Base-by-base conservation (phyloP, 2,113 vertebrate species). In the Ellobius talpinus region DNA sequence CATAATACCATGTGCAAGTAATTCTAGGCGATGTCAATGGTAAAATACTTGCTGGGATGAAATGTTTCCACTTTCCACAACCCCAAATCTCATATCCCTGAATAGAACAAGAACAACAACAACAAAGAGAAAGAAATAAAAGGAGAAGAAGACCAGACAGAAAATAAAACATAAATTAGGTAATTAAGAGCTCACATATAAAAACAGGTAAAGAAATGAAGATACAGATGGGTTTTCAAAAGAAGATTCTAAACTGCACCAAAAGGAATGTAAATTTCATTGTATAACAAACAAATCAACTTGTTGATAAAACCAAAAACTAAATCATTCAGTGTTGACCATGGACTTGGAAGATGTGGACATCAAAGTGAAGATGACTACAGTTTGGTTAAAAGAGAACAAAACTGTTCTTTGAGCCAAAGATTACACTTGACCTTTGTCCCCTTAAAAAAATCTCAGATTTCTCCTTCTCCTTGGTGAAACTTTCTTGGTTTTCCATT, bases 141-240 rank as follows among this genome's bases (percentile, higher is more conserved):
- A 14, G 33, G 65, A 88, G 42, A 76, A 81, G 33, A 93, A 87
- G 58, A 42, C 47, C 5, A 70, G 91, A 85, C 29, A 58, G 45
- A 94, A 89, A 24, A 82, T 81, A 86, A 95, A 95, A 91, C 90
- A 42, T n/a, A 89, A 95, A 39, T 82, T 47, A 78, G 3, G 86
- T 68, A 72, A 87, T n/a, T 91, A 87, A 65, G 4, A 77, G 3
- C 74, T 86, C 89, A 52, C 52, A 86, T 61, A 61, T 63, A 90
- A 95, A 96, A 93, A 31, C 63, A 93, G 11, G 36, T 13, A 58
- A 77, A 89, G 13, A 86, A 5, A 33, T 81, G 52, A 73, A 74
- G 10, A 76, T 29, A 82, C 10, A 84, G 87, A 45, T 10, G 17
- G 55, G 61, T 87, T 93, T 73, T 96, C 10, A 74, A 70, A 94